Base-by-base conservation (phyloP, 2,797 vertebrate species). In the Sebastes ruberrimus region DNA sequence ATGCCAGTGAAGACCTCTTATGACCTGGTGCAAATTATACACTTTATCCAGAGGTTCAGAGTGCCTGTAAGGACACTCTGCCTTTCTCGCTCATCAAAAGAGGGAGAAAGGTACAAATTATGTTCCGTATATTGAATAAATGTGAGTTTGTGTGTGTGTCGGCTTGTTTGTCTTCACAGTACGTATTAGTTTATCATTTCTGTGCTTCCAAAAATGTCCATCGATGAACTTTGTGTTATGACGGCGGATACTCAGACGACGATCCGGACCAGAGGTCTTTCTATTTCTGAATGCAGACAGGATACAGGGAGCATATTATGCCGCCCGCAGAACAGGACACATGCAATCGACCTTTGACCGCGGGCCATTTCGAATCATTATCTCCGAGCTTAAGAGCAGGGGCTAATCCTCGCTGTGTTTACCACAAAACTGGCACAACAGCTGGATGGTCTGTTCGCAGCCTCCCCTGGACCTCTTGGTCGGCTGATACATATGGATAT, bases 381-480 rank as follows among this genome's bases (percentile, higher is more conserved):
- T 93, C 90, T 87, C 59, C 23, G 13, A 59, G 88, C 86, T 90
- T 90, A 90, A 91, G 82, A 84, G 86, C 81, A 74, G 63, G 60
- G 80, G 73, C 86, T 94, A 93, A 96, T 94, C 95, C 92, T 81
- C 10, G 23, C 71, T 86, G 84, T 92, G 89, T 91, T 92, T 88
- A 89, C 90, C 84, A 86, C 86, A 92, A 76, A 89, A 93, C 88
- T 91, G 86, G 87, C 71, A 85, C 81, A 93, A 84, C 93, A 94
- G 89, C 93, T 93, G 93, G 92, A 92, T 90, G 89, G 73, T 85
- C 89, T 71, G 63, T 92, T 88, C 42, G 71, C 80, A 69, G 88
- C 78, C 84, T 63, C 23, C 74, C 38, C 57, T 46, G 77, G 71
- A 82, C 81, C 82, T 77, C 66, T 81, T 33, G 68, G 14, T 75